A percentile compares a stretch with the other conserved stretches of the same genome.
Evolutionary conservation across 2,113 vertebrate species (phyloP).

Genomic region (Pluvialis apricaria): DNA sequence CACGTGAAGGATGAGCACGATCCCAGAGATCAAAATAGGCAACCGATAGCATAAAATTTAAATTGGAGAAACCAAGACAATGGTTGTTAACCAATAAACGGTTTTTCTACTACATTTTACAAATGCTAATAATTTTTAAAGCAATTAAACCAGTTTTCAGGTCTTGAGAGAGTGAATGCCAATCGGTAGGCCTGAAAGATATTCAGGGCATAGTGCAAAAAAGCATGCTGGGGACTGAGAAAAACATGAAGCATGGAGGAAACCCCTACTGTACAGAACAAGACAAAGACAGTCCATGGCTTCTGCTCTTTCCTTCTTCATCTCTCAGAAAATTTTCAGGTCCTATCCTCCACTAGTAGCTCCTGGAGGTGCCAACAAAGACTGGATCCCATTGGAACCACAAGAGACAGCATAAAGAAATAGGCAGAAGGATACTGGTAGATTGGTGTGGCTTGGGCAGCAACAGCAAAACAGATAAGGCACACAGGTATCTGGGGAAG

Average conservation of each 20-base stretch:
- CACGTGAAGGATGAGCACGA: not conserved
- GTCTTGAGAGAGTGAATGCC: not conserved
- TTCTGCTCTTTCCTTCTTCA: not conserved
- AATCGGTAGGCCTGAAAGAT: not conserved
- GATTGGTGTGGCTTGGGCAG: not conserved
- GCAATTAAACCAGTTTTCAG: not conserved
- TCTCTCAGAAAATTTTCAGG: not conserved
- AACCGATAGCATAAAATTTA: not conserved
- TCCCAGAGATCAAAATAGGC: not conserved
- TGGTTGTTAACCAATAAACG: not conserved
- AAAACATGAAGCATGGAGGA: not conserved
- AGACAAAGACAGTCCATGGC: not conserved
- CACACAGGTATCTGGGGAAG: fast-evolving
- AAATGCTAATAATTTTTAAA: not conserved
- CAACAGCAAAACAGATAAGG: not conserved
- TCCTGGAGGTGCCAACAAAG: not conserved
- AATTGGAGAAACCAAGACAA: not conserved
- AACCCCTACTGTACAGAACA: not conserved
- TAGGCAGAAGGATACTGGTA: not conserved
- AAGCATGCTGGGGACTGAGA: not conserved
- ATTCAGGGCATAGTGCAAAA: not conserved
- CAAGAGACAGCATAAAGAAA: not conserved
- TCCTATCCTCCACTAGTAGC: not conserved
- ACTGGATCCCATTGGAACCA: not conserved
- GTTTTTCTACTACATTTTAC: not conserved